Evolutionary conservation across 2,113 vertebrate species (phyloP), one percentile per base, ranked within the genome.

Genomic region (Vidua macroura): DNA sequence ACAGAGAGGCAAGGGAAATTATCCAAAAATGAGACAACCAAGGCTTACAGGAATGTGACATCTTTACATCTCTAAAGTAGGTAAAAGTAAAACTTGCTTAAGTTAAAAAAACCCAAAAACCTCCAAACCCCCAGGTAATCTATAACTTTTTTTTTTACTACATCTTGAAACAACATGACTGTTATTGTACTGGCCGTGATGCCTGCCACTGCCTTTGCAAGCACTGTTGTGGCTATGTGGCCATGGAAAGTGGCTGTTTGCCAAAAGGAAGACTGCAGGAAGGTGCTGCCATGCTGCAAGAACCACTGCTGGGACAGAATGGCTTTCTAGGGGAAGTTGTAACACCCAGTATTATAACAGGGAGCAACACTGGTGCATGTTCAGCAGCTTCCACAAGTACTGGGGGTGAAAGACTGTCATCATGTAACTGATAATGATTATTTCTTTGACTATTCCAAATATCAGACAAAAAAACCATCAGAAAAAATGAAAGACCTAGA

Each of bases 181-280:
- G 5, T 27, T 46, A 30, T 0, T 63, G 11, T 14, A 15, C 5
- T 37, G 27, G 6, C 49, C 56, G 30, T 30, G 49, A 19, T 49
- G 48, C 4, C 13, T 64, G 53, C 17, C 62, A 37, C 15, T 63
- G 31, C 20, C 30, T 79, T 55, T 28, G 39, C 30, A 31, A 41
- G 22, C 0, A 0, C 22, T 31, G 6, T 2, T 37, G 44, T 51
- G 58, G 22, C 43, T 67, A 0, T 7, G 22, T 46, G 49, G 15
- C 44, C 4, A 2, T 15, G 51, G 52, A 53, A 69, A 1, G 1
- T 5, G n/a, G 8, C 25, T 79, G 7, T 35, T 83, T 68, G 27
- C 19, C 72, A 12, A 2, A 2, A 15, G 13, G n/a, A 21, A 83
- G 15, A 19, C 39, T 72, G 35, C 48, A 80, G 37, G 44, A 59